Conservation (phyloP, 2,797 vertebrate species). For the Peromyscus aztecus region DNA sequence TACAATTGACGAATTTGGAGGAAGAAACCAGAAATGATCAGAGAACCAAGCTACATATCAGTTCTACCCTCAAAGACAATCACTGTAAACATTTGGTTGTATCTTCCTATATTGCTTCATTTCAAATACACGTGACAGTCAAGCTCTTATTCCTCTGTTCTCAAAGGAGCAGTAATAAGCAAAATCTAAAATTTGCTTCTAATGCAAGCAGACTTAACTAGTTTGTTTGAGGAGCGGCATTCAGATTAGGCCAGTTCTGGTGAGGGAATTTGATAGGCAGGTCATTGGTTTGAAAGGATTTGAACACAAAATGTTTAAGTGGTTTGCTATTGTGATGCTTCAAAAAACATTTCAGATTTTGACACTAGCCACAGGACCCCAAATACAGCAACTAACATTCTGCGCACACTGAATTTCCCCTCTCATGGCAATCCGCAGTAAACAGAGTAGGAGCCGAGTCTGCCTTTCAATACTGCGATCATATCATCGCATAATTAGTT, state of each 20-base stretch:
- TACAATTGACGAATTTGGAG: background rate
- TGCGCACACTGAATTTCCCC: background rate
- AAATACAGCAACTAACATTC: background rate
- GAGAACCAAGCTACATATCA: background rate
- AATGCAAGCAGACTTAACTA: background rate
- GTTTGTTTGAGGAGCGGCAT: background rate
- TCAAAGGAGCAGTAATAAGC: background rate
- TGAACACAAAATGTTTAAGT: background rate
- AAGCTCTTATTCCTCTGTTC: background rate
- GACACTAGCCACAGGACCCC: background rate
- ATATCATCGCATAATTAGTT: background rate
- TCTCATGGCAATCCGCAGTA: background rate
- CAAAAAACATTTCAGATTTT: slow-evolving; percentile 39
- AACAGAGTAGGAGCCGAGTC: background rate
- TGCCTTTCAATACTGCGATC: background rate
- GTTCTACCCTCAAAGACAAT: background rate
- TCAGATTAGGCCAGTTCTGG: slow-evolving; percentile 23
- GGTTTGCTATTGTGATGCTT: background rate
- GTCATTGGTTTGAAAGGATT: background rate
- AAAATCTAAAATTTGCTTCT: slow-evolving; percentile 29
- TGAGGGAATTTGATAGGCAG: background rate
- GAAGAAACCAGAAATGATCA: background rate
- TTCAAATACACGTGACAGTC: background rate
- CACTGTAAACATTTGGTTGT: background rate
- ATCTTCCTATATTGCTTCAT: background rate